Base-by-base conservation (phyloP, 2,797 vertebrate genomes). In the Silurus lanzhouensis region DNA sequence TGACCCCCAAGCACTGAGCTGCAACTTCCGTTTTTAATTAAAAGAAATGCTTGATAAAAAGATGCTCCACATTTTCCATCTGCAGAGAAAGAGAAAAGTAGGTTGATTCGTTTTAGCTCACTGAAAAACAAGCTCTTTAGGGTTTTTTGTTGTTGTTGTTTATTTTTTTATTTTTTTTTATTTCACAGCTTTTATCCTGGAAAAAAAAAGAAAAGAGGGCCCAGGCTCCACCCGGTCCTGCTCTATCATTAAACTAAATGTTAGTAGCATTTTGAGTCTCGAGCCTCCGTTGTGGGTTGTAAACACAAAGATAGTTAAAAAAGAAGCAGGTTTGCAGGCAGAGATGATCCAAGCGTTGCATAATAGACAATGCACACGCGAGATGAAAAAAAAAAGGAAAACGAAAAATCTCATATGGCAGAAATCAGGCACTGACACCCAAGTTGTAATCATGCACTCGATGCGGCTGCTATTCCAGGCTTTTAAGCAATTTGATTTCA, bases 201-300 rank as follows among this genome's bases (percentile, higher is more conserved):
- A 72, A 6, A 46, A 44, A 38, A 19, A 17, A 38, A 38, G 19
- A 80, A 80, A 64, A 81, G 66, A 66, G 7, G 93, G 83, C 89
- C 81, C 88, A 86, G 90, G 91, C 93, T 92, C 93, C 94, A 93
- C 93, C 94, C 93, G 90, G 86, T 80, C 13, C 91, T 90, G 90
- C 92, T 95, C 93, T 95, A 92, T 95, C 90, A 94, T 95, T 95
- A 95, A 91, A 91, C 91, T 93, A 91, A 93, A 93, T 91, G 88
- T 85, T 89, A 92, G 88, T 89, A 78, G 89, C 90, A 85, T 89
- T 90, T 90, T 88, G 82, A 88, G 72, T 83, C 86, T 87, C 83
- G 17, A 88, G 79, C 81, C 89, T 93, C 85, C 72, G 88, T 88
- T 91, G 90, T 88, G 90, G 89, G 87, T 85, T 90, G 89, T 83